phyloP scores from a whole-genome alignment of 2,888 invertebrate species.

The Polia nebulosa region DNA sequence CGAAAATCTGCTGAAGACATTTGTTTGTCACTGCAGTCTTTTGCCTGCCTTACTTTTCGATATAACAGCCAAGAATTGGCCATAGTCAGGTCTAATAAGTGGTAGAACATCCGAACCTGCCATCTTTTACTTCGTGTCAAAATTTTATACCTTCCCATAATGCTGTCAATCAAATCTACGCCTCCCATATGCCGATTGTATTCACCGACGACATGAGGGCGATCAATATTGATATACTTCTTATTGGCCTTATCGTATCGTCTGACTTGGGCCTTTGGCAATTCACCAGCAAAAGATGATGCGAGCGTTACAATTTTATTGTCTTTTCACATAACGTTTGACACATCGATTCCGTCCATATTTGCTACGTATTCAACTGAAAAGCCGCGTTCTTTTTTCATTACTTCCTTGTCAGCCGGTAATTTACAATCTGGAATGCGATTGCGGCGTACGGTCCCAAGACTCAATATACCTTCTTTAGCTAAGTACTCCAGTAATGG shows the following conservation, averaged over 20 bases:
- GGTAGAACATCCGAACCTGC: not conserved
- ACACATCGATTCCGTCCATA: not conserved
- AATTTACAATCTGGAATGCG: not conserved
- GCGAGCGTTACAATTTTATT: not conserved
- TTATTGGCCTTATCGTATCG: not conserved
- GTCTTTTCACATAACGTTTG: not conserved
- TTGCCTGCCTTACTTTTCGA: no score
- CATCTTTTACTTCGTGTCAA: not conserved
- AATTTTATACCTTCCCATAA: not conserved
- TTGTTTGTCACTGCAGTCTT: not conserved
- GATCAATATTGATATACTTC: no score
- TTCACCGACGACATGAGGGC: not conserved
- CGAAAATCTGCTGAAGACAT: conserved; percentile 1
- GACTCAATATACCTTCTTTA: not conserved
- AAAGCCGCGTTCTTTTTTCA: no score
- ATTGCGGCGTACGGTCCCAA: not conserved
- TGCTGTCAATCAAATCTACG: not conserved
- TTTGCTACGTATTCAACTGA: no score
- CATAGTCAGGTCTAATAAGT: conserved; percentile 66
- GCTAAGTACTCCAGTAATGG: not conserved
- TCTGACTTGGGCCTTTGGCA: not conserved
- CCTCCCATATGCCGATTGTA: not conserved
- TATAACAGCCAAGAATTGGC: conserved; percentile 70
- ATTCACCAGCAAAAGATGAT: not conserved
- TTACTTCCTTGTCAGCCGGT: not conserved